Evolutionary conservation across 2,888 invertebrate genomes (phyloP), one percentile per base, ranked within the genome.

Genomic region (Caenorhabditis doughertyi): DNA sequence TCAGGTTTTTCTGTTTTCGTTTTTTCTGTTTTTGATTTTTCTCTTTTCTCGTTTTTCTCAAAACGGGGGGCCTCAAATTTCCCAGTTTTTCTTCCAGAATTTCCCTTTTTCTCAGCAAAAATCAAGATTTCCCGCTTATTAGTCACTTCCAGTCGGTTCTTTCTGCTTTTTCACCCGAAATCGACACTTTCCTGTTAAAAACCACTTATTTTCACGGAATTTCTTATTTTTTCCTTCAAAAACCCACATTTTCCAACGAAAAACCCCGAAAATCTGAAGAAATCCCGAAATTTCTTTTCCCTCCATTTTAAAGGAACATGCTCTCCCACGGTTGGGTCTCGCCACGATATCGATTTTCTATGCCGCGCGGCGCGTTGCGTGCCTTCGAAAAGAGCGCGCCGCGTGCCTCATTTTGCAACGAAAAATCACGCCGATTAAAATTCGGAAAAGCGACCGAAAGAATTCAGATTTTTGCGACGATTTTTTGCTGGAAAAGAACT

Each of bases 331-430:
- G 0, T 21, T 25, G 67, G 74, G 74, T 76, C 74, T 67, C 67
- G 53, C 67, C 18, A 56, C 74, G 74, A 67, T 13, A 8, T 5
- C 9, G 18, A 35, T 1, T 39, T 23, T 60, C 47, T 11, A n/a
- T 64, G 53, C 44, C 72, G 62, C 53, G 53, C n/a, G 25, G 0
- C 67, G 74, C 74, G 74, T 49, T 29, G 74, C 67, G 74, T 56
- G 55, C 29, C 23, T 58, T 49, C 51, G 58, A 27, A 65, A 65
- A n/a, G 9, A 2, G 25, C 49, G 35, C 47, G 42, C 47, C 70
- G 70, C 71, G 49, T 7, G 39, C 32, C 16, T 7, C 1, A 21
- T 53, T 51, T 62, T 47, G 8, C 44, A 27, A 16, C 9, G 21
- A 42, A 71, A 49, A 51, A 7, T 27, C 3, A n/a, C n/a, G n/a